These are phyloP conservation scores for Phaonia tiefii DNA, from an alignment of 2,888 invertebrate genomes.

Conservation along the genomic window DNA sequence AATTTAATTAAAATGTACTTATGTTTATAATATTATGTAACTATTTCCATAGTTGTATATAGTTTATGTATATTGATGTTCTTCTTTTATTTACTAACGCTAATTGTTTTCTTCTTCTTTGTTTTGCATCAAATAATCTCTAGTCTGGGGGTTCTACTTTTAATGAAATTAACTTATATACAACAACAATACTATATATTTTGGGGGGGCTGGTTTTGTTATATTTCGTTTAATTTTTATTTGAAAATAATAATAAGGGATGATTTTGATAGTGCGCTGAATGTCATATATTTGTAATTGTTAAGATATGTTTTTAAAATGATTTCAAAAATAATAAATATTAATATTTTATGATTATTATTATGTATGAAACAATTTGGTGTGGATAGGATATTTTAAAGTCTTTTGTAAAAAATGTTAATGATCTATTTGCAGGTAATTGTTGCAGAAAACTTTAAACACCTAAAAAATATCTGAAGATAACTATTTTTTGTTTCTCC, in stretches of 20 bases:
- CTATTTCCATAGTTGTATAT: neutral
- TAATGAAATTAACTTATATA: slow-evolving; percentile 60
- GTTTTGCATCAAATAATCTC: slow-evolving; percentile 54
- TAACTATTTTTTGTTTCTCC: too few species aligned
- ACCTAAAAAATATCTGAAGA: too few species aligned
- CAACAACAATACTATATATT: slow-evolving; percentile 66
- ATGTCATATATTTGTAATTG: slow-evolving; percentile 3
- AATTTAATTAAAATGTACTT: slow-evolving; percentile 4
- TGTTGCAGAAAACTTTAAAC: too few species aligned
- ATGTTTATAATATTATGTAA: slow-evolving; percentile 5
- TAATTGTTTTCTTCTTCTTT: slow-evolving; percentile 29
- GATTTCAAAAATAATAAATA: slow-evolving; percentile 31
- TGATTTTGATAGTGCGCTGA: neutral
- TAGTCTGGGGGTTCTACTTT: slow-evolving; percentile 38
- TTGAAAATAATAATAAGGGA: slow-evolving; percentile 39
- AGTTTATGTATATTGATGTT: slow-evolving; percentile 20
- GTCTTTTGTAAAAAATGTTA: slow-evolving; percentile 6
- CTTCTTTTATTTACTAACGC: slow-evolving; percentile 26
- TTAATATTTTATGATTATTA: neutral
- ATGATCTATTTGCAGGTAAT: too few species aligned
- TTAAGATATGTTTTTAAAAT: slow-evolving; percentile 25
- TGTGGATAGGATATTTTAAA: neutral
- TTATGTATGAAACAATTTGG: neutral
- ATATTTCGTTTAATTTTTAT: slow-evolving; percentile 59
- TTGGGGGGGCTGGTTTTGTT: slow-evolving; percentile 40